Evolutionary conservation across 2,797 vertebrate genomes (phyloP).

Genomic region (Muscicapa striata): DNA sequence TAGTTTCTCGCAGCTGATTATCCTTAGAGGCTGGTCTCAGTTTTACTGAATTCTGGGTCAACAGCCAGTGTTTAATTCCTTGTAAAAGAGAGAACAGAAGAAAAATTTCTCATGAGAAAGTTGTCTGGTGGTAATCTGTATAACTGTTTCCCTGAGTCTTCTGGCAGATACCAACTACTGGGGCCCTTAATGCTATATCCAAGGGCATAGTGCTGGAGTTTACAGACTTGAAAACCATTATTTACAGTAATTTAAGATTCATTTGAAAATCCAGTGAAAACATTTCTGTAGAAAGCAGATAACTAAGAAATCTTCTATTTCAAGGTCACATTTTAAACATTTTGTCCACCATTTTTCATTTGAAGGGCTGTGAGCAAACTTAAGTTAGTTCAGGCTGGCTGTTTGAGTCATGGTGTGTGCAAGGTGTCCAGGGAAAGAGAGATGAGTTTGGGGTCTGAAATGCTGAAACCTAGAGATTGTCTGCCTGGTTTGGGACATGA

Average conservation of each 20-base stretch:
- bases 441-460: too few relatives aligned
- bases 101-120: neutral
- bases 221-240: neutral
- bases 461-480: neutral
- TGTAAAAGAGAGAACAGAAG: neutral
- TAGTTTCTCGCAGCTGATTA: neutral
- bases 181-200: fast-evolving
- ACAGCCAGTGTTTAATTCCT: neutral
- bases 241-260: neutral
- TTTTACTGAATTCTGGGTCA: neutral
- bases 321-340: neutral
- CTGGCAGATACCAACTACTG: neutral
- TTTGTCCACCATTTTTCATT: neutral
- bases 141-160: neutral
- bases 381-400: neutral
- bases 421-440: neutral
- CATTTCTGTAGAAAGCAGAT: neutral
- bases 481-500: neutral
- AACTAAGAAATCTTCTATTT: neutral
- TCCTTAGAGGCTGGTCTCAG: neutral
- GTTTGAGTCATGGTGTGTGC: neutral
- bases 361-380: neutral
- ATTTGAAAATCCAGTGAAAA: neutral
- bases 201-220: neutral
- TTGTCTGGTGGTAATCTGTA: neutral